A percentile compares a stretch with the other conserved stretches of the same genome.
phyloP scores from a whole-genome alignment of 2,888 invertebrate species.

The Steromphala cineraria region DNA sequence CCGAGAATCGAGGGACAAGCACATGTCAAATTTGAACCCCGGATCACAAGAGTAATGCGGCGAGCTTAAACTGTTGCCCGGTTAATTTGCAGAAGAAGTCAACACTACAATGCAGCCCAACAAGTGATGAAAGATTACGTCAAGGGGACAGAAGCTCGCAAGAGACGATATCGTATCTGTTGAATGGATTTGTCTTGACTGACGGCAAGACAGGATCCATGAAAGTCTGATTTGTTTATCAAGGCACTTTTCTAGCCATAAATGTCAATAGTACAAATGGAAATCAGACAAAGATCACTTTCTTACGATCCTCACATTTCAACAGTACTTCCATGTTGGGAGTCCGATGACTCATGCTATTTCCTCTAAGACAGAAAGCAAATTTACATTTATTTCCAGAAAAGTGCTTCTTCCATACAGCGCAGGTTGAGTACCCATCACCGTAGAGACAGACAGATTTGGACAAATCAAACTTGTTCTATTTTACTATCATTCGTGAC shows the following conservation, averaged over 20 bases:
- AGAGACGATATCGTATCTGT: not conserved
- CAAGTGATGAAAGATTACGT: not conserved
- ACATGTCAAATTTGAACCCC: constrained; percentile 2
- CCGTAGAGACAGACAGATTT: not conserved
- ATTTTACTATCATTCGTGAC: not conserved
- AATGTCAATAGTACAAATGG: constrained; percentile 9
- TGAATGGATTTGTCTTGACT: not conserved
- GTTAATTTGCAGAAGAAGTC: not conserved
- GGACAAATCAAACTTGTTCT: constrained; percentile 7
- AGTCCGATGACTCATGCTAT: constrained; percentile 5
- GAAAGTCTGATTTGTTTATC: not conserved
- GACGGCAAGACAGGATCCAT: not conserved
- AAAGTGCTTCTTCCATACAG: not conserved
- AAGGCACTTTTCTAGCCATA: not conserved
- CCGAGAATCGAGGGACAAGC: not conserved
- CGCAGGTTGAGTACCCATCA: not conserved
- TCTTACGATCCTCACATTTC: not conserved
- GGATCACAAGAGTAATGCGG: not conserved
- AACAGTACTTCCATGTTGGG: not conserved
- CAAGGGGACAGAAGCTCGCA: not conserved
- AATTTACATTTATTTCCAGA: not conserved
- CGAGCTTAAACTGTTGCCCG: not conserved
- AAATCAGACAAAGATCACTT: not conserved
- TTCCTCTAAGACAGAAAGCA: not conserved
- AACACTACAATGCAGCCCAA: not conserved